These are phyloP conservation scores for Pseudochirops corinnae DNA, from an alignment of 2,797 vertebrate species.

Conservation along the genomic window DNA sequence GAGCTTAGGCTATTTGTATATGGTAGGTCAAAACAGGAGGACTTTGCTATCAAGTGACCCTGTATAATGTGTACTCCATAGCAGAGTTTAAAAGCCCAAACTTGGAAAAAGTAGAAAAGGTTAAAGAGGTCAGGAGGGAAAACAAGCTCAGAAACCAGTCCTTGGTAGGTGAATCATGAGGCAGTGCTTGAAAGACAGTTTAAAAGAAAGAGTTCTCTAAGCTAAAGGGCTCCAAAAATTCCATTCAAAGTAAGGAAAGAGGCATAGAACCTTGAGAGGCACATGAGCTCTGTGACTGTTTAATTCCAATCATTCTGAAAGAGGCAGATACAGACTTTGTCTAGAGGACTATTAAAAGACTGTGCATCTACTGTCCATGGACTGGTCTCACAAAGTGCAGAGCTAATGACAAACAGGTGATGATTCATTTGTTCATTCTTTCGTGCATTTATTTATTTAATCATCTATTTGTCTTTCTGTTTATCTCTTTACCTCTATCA, in stretches of 20 bases:
- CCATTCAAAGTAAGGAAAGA: conserved; percentile 1
- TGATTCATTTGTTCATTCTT: neutral
- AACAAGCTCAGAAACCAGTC: neutral
- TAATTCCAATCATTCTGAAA: neutral
- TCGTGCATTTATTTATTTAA: neutral
- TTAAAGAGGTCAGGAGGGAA: conserved; percentile 23
- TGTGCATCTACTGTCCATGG: neutral
- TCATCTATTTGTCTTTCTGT: neutral
- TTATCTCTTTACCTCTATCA: neutral
- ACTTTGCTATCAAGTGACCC: neutral
- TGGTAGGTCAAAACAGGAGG: neutral
- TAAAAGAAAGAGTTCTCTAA: neutral
- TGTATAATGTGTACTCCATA: neutral
- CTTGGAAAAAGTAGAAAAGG: conserved; percentile 3
- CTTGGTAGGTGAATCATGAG: neutral
- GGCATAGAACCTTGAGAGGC: neutral
- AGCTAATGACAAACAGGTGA: neutral
- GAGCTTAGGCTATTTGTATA: conserved; percentile 14
- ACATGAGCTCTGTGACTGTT: neutral
- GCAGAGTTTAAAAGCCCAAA: conserved; percentile 37
- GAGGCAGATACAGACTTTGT: neutral
- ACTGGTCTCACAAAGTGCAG: neutral
- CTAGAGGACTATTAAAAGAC: neutral
- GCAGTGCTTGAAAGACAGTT: conserved; percentile 7
- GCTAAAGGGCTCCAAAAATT: neutral